These are phyloP conservation scores for Ginglymostoma cirratum DNA, from an alignment of 2,113 vertebrate species.

Conservation along the genomic window DNA sequence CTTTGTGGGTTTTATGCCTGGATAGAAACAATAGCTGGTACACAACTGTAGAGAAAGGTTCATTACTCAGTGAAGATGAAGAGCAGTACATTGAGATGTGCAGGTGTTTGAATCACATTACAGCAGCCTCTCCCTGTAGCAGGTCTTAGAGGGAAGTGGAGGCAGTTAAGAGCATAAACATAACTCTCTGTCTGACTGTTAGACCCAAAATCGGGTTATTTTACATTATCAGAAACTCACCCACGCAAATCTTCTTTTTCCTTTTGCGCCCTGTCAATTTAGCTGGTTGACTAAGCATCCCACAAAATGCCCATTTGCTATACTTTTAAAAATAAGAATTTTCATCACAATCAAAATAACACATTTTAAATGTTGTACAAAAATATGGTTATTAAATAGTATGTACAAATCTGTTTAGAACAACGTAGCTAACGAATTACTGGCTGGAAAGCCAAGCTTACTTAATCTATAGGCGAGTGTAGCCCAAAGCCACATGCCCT, in stretches of 20 bases:
- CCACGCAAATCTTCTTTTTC: conserved; percentile 32
- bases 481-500: not conserved
- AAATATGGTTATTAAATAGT: no score
- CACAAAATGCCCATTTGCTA: not conserved
- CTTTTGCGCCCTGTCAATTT: not conserved
- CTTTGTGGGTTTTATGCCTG: not conserved
- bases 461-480: not conserved
- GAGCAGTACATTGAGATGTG: not conserved
- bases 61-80: not conserved
- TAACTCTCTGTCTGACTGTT: conserved; percentile 35
- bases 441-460: not conserved
- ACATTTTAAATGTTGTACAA: not conserved
- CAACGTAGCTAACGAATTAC: not conserved
- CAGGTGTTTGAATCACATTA: conserved; percentile 26
- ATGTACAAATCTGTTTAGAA: not conserved
- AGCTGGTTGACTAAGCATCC: conserved; percentile 23
- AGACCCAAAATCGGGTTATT: conserved; percentile 16
- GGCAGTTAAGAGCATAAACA: conserved; percentile 20
- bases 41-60: not conserved
- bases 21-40: not conserved
- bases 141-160: conserved; percentile 30
- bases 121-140: conserved; percentile 11
- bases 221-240: conserved; percentile 26
- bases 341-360: not conserved
- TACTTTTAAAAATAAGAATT: not conserved